Evolutionary conservation across 2,113 vertebrate species (phyloP).

Genomic region (Triplophysa siluroides): DNA sequence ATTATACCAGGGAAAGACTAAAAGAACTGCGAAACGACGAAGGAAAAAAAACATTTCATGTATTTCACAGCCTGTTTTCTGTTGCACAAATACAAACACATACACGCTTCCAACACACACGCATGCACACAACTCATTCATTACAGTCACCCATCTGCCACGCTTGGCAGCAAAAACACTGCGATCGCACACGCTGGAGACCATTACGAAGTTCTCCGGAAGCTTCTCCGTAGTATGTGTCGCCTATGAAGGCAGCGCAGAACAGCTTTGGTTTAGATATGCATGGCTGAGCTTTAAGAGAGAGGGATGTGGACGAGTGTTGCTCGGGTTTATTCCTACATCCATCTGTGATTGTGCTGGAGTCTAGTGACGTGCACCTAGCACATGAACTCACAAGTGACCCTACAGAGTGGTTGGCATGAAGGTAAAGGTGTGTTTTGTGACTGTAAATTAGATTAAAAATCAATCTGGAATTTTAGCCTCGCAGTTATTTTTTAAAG

Average conservation of each 20-base stretch:
- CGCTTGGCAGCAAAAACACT: constrained; percentile 15
- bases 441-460: not conserved
- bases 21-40: not conserved
- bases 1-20: constrained; percentile 6
- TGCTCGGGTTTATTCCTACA: not conserved
- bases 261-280: constrained; percentile 30
- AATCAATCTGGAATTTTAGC: not conserved
- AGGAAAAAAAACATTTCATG: not conserved
- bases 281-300: constrained; percentile 16
- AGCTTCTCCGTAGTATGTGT: constrained; percentile 23
- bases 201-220: constrained; percentile 24
- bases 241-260: constrained; percentile 17
- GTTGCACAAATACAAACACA: constrained; percentile 36
- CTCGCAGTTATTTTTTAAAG: too few species aligned
- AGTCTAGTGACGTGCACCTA: not conserved
- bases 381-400: not conserved
- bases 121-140: constrained; percentile 11
- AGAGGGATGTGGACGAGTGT: constrained; percentile 24
- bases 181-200: constrained; percentile 17
- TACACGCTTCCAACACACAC: not conserved
- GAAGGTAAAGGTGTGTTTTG: not conserved
- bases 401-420: not conserved
- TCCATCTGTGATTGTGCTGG: constrained; percentile 9
- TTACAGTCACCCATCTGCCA: constrained; percentile 23
- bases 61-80: constrained; percentile 30